Conservation (phyloP, 2,888 invertebrate genomes). For the Acronicta leporina region DNA sequence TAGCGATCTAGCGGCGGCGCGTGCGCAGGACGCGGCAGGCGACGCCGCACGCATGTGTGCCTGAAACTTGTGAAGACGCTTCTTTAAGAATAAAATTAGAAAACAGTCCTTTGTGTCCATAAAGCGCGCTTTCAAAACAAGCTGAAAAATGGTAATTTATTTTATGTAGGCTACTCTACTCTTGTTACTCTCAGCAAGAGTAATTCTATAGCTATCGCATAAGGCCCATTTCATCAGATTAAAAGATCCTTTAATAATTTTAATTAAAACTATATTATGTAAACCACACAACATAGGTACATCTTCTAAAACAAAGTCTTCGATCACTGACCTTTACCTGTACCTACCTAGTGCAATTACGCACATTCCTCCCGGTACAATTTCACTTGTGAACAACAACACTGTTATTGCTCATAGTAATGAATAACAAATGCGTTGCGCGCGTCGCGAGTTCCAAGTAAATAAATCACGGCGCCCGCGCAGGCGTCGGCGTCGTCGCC, state of each 20-base stretch:
- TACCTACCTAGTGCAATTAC: not conserved
- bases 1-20: conserved; percentile 73
- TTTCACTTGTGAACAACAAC: conserved; percentile 22
- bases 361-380: conserved; percentile 1
- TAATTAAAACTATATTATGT: too few species aligned
- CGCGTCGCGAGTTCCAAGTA: conserved; percentile 51
- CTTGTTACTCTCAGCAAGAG: not conserved
- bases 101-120: conserved; percentile 23
- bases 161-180: not conserved
- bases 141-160: too few species aligned
- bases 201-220: too few species aligned
- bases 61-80: conserved; percentile 32
- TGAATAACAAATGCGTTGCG: conserved; percentile 58
- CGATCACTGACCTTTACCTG: not conserved
- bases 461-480: conserved; percentile 65
- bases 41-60: conserved; percentile 36
- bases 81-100: conserved; percentile 42
- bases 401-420: conserved; percentile 48
- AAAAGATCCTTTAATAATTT: too few species aligned
- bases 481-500: conserved; percentile 58
- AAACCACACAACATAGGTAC: too few species aligned
- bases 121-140: conserved; percentile 5
- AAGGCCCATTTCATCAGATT: too few species aligned
- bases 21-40: conserved; percentile 56
- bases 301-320: too few species aligned